Evolutionary conservation across 2,797 vertebrate species (phyloP).

Genomic region (Triplophysa yarkandensis): DNA sequence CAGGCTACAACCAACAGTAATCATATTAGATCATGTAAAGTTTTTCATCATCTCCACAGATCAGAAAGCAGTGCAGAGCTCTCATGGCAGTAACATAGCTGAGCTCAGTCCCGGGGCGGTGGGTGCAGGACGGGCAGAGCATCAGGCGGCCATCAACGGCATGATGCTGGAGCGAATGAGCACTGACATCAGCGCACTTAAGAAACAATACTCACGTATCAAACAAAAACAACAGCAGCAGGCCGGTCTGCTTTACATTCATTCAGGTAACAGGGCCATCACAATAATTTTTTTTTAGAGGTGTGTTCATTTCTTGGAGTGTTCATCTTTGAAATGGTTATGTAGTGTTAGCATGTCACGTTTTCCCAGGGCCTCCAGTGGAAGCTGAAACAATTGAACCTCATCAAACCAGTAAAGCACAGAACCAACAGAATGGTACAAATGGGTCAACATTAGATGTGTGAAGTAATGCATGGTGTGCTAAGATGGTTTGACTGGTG

Average conservation of each 20-base stretch:
- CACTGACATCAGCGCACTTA: conserved; percentile 92
- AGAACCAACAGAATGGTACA: conserved; percentile 69
- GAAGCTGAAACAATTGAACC: conserved; percentile 76
- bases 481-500: conserved; percentile 3
- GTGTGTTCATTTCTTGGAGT: neutral
- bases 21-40: conserved; percentile 42
- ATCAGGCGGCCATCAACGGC: conserved; percentile 94
- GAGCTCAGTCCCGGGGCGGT: conserved; percentile 95
- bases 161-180: conserved; percentile 99
- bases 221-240: conserved; percentile 95
- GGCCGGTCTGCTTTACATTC: conserved; percentile 89
- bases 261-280: conserved; percentile 81
- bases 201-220: conserved; percentile 91
- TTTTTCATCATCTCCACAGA: conserved; percentile 69
- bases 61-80: conserved; percentile 79
- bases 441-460: conserved; percentile 8
- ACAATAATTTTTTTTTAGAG: no score
- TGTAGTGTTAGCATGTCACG: conserved; percentile 51
- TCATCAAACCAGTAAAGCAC: conserved; percentile 74
- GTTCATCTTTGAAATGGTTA: neutral
- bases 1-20: conserved; percentile 51
- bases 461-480: neutral
- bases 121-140: conserved; percentile 85
- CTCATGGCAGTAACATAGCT: conserved; percentile 84
- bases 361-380: conserved; percentile 78